phyloP scores from a whole-genome alignment of 92 coral and sea anemone species.

The Meandrina meandrites region DNA sequence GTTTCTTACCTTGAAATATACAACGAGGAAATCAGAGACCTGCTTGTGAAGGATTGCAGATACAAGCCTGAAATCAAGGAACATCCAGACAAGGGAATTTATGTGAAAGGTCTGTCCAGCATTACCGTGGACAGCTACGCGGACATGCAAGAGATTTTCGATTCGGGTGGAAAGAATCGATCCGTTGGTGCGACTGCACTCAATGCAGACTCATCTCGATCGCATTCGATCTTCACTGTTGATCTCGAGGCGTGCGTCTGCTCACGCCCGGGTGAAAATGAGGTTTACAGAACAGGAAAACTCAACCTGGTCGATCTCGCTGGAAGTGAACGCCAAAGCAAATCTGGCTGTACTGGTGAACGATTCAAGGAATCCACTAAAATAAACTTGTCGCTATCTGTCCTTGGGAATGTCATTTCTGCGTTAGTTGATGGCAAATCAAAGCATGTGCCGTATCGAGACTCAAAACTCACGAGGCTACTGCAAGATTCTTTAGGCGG shows the following conservation, averaged over 20 bases:
- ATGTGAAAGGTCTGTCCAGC: conserved; percentile 83
- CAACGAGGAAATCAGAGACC: conserved; percentile 95
- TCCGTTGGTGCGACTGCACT: conserved; percentile 82
- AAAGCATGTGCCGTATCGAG: conserved; percentile 84
- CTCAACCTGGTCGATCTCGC: conserved; percentile 86
- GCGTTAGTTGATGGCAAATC: conserved; percentile 81
- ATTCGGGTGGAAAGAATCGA: conserved; percentile 74
- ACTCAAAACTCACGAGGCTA: conserved; percentile 87
- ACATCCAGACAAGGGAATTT: conserved; percentile 87
- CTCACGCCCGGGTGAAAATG: conserved; percentile 53
- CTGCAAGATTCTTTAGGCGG: conserved; percentile 89
- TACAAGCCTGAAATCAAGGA: conserved; percentile 90
- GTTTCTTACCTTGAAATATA: conserved; percentile 90
- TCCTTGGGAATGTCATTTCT: conserved; percentile 86
- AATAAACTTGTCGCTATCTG: conserved; percentile 82
- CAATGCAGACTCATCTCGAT: conserved; percentile 83
- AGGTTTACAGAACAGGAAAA: conserved; percentile 74
- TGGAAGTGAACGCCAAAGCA: conserved; percentile 90
- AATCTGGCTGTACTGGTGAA: conserved; percentile 87
- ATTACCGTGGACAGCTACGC: conserved; percentile 78
- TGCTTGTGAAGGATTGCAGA: conserved; percentile 92
- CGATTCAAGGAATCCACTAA: conserved; percentile 86
- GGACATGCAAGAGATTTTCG: conserved; percentile 75
- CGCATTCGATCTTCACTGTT: conserved; percentile 80
- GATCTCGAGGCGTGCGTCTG: conserved; percentile 73